These are phyloP conservation scores for Platichthys stellatus DNA, from an alignment of 2,113 vertebrate species.

Conservation along the genomic window DNA sequence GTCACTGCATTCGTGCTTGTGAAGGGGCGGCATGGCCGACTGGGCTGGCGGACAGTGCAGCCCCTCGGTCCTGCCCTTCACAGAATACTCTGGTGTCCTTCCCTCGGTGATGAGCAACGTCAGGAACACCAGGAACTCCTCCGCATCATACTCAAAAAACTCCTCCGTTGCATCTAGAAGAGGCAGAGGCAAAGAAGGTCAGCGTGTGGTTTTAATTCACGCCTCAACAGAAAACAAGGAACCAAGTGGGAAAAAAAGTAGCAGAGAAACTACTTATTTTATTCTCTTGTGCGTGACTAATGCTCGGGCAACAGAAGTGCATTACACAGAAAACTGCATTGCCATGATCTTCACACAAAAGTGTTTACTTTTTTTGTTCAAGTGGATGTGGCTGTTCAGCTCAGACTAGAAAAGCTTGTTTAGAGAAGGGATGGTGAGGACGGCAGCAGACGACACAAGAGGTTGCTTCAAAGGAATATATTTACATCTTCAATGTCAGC, in stretches of 20 bases:
- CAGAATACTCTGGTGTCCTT: conserved; percentile 93
- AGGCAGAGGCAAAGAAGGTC: conserved; percentile 38
- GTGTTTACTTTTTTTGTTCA: conserved; percentile 16
- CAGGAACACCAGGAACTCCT: conserved; percentile 97
- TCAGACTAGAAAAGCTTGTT: conserved; percentile 45
- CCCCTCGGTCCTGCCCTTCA: conserved; percentile 96
- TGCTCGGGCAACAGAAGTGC: not conserved
- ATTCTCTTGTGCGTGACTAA: not conserved
- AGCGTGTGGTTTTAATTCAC: not conserved
- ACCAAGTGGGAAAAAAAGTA: not conserved
- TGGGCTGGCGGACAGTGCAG: conserved; percentile 96
- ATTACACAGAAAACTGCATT: not conserved
- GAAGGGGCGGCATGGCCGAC: conserved; percentile 86
- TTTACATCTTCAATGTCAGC: conserved; percentile 69
- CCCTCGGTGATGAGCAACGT: conserved; percentile 97
- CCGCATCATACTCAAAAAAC: conserved; percentile 97
- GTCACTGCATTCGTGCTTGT: conserved; percentile 95
- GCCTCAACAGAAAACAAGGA: not conserved
- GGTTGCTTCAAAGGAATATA: conserved; percentile 62
- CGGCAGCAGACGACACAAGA: conserved; percentile 53
- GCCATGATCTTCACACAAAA: not conserved
- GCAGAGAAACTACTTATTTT: not conserved
- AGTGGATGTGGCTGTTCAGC: conserved; percentile 30
- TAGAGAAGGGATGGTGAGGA: conserved; percentile 47
- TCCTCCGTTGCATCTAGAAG: conserved; percentile 91